Evolutionary conservation across 2,113 vertebrate species (phyloP).

Genomic region (Coptodon rendalli): DNA sequence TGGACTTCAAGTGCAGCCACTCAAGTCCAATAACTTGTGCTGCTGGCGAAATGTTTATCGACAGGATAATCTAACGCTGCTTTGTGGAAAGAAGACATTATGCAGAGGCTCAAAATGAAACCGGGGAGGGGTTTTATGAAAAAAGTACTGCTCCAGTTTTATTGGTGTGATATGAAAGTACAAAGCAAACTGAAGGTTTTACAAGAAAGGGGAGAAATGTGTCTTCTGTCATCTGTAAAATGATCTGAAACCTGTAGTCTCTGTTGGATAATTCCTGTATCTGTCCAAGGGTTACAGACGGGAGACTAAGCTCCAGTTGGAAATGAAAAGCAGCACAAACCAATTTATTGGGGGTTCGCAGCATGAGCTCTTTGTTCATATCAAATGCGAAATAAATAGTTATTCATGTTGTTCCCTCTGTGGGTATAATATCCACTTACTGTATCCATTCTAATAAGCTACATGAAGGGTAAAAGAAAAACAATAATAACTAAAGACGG

Average conservation of each 20-base stretch:
- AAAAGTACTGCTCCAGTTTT: neutral
- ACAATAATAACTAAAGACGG: neutral
- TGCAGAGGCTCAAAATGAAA: neutral
- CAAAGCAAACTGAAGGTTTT: neutral
- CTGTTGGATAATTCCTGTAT: neutral
- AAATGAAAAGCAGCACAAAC: neutral
- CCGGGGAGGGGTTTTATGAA: neutral
- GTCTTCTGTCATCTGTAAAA: slow-evolving; percentile 19
- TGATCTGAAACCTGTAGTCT: slow-evolving; percentile 16
- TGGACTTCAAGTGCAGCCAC: neutral
- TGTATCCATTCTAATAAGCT: neutral
- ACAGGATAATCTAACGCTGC: neutral
- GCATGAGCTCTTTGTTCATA: neutral
- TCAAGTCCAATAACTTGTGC: slow-evolving; percentile 2
- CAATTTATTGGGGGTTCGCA: neutral
- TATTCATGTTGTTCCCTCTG: neutral
- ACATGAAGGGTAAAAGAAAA: neutral
- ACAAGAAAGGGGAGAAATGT: neutral
- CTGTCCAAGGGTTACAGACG: neutral
- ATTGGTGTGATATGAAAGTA: neutral
- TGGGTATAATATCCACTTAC: neutral
- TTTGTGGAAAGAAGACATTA: neutral
- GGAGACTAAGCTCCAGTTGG: neutral
- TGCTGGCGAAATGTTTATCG: slow-evolving; percentile 12
- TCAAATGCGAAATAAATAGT: neutral